Base-by-base conservation (phyloP, 2,888 invertebrate genomes). In the Orthosia incerta region DNA sequence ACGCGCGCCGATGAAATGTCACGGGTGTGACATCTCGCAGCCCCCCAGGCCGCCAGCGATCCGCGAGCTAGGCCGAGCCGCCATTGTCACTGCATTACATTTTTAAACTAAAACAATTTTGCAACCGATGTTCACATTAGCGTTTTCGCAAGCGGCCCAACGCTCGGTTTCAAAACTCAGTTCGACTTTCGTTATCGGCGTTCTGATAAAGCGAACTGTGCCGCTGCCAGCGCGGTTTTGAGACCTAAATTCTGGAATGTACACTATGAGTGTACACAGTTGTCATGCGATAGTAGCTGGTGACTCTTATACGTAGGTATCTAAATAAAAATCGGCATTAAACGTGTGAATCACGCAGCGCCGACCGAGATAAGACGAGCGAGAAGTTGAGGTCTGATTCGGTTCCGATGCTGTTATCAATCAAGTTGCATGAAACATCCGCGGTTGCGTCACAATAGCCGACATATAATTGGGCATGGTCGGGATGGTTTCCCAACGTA, bases 41-140 rank as follows among this genome's bases (percentile, higher is more conserved):
- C 82, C 76, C 76, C 31, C 9, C 39, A 39, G 39, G 9, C 76
- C 76, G 88, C 83, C 82, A 80, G 78, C 74, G 76, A 76, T 82
- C 85, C 68, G 26, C 72, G 65, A 71, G 82, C 84, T 85, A 84
- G 86, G 85, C 84, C 81, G 81, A 75, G 67, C 75, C 77, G 79
- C 88, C 85, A 90, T 90, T 91, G 93, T 90, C 91, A 90, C 89
- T 91, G 91, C 91, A 93, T 94, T 94, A 91, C 92, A 94, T 95
- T 94, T 94, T 93, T 93, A 94, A 96, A 95, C 94, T 95, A 95
- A 95, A 95, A 94, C 93, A 95, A 95, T 96, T 96, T 96, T 94
- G 96, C 95, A 96, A 96, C 92, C 95, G 94, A 95, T 95, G 95
- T 95, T 95, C 96, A 96, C 96, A 96, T 96, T 96, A 95, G 95